These are phyloP conservation scores for Sebastes aleutianus DNA, from an alignment of 2,797 vertebrate species.

Conservation along the genomic window DNA sequence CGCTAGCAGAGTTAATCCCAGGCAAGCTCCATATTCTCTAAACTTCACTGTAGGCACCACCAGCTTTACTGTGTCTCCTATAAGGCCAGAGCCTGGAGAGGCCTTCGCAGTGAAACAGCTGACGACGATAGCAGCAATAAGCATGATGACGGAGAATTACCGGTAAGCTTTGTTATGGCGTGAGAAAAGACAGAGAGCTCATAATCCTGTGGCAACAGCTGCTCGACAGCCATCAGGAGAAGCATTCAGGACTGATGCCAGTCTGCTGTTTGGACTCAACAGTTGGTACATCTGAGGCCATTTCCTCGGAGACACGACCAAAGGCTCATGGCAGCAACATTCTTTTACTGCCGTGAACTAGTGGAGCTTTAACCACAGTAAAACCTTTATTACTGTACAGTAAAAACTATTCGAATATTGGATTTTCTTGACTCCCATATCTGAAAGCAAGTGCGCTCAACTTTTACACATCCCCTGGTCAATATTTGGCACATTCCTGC, in stretches of 20 bases:
- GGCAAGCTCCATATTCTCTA: neutral
- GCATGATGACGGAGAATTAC: constrained; percentile 12
- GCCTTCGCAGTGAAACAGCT: constrained; percentile 11
- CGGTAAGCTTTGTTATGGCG: neutral
- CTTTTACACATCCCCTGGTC: neutral
- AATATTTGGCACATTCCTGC: neutral
- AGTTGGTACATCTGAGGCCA: constrained; percentile 8
- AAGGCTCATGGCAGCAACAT: neutral
- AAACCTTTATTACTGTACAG: neutral
- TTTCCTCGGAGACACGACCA: neutral
- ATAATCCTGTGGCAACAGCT: constrained; percentile 35
- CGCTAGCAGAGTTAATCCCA: neutral
- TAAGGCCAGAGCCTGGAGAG: neutral
- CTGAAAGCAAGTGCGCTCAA: neutral
- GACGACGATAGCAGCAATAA: constrained; percentile 24
- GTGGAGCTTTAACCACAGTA: neutral
- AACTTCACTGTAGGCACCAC: neutral
- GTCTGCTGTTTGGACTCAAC: constrained; percentile 27
- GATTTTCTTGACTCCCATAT: neutral
- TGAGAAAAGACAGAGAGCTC: constrained; percentile 24
- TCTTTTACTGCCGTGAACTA: neutral
- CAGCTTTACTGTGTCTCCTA: neutral
- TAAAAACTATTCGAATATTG: neutral
- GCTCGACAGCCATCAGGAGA: constrained; percentile 23
- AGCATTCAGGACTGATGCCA: constrained; percentile 17